Conservation (phyloP, 1,140 invertebrate species). For the Calliphora vicina region DNA sequence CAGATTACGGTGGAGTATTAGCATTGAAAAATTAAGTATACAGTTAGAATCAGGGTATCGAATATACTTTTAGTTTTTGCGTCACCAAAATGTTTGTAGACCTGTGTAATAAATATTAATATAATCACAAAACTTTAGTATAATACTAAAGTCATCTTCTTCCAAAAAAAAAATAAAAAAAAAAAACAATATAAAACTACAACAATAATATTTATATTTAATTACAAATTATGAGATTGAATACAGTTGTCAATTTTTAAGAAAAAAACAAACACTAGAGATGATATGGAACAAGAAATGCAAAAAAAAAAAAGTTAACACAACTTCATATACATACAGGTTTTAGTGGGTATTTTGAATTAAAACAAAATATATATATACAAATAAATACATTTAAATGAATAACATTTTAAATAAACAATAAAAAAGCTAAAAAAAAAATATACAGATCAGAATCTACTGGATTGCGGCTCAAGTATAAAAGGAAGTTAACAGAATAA, state of each 20-base stretch:
- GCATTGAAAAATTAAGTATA: no score
- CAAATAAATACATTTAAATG: background rate
- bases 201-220: background rate
- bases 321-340: background rate
- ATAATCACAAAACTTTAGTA: no score
- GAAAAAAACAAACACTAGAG: background rate
- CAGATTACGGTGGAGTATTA: no score
- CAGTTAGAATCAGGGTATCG: no score
- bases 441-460: background rate
- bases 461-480: background rate
- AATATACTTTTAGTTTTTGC: no score
- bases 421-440: background rate
- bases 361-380: background rate
- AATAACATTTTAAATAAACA: background rate
- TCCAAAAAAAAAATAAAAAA: no score
- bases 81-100: no score
- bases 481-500: background rate
- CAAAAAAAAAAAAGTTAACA: background rate
- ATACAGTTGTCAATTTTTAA: background rate
- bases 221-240: background rate
- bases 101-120: no score
- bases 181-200: background rate
- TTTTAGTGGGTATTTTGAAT: background rate
- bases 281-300: background rate
- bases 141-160: no score